Evolutionary conservation across 2,113 vertebrate species (phyloP), one percentile per base, ranked within the genome.

Genomic region (Chaetodon trifascialis): DNA sequence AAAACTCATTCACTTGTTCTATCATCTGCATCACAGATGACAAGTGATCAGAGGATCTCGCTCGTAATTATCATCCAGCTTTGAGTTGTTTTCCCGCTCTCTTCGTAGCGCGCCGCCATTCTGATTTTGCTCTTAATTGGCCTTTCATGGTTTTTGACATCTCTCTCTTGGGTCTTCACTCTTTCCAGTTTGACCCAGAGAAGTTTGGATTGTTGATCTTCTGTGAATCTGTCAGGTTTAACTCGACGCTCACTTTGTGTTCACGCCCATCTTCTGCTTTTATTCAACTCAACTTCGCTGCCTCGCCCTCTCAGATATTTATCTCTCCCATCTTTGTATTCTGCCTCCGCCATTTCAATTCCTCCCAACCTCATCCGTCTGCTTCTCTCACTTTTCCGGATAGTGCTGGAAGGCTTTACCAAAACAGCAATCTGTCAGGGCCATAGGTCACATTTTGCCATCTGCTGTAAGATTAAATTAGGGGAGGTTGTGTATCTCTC

Each of bases 351-450:
- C 49, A 23, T 82, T 83, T 85, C 55, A 42, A 15, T 86, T 84
- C 49, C 74, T 77, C 83, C 77, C 75, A 52, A 67, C 79, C 80
- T 90, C 78, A 63, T 88, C 75, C 59, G 59, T 76, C 80, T 85
- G 67, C 69, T 84, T 84, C 63, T 58, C 73, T 70, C 70, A 63
- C 62, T 82, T 79, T 90, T 80, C 70, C 23, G 21, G 52, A 88
- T 83, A 83, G 79, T 47, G 92, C 91, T 92, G 91, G 90, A 94
- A 91, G 93, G 85, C 90, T 93, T 92, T 78, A 89, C 88, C 92
- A 87, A 93, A 93, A 94, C 90, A 92, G 89, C 93, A 95, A 95
- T 96, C 95, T 96, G 94, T 88, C 89, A 84, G 75, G 94, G 94
- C 91, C 93, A 94, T 81, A 93, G 94, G 94, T 94, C 92, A 93